Evolutionary conservation across 2,888 invertebrate genomes (phyloP).

Genomic region (Cyclophora albipunctata): DNA sequence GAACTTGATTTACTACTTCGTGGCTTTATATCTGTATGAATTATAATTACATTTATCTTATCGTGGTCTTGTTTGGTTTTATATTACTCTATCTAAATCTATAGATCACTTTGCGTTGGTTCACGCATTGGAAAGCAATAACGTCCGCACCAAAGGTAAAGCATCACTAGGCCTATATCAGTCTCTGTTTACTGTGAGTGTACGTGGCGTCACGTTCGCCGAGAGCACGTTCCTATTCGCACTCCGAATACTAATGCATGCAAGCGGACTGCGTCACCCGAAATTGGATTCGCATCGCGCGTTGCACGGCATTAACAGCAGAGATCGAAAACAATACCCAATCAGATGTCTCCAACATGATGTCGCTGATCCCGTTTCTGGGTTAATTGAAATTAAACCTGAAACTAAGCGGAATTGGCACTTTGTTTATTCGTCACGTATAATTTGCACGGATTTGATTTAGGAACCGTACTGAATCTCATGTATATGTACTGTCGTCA

Average conservation of each 20-base stretch:
- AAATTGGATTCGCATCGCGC: constrained; percentile 61
- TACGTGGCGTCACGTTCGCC: constrained; percentile 48
- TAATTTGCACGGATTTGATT: constrained; percentile 1
- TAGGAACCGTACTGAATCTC: not conserved
- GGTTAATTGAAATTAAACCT: too few species aligned
- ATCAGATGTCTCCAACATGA: constrained; percentile 37
- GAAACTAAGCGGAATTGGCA: too few species aligned
- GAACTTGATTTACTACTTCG: constrained; percentile 2
- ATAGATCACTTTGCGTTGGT: too few species aligned
- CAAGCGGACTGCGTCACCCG: constrained; percentile 27
- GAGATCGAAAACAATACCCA: constrained; percentile 56
- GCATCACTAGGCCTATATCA: constrained; percentile 39
- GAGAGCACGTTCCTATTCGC: constrained; percentile 44
- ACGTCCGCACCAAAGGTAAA: constrained; percentile 25
- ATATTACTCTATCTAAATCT: too few species aligned
- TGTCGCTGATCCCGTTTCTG: too few species aligned
- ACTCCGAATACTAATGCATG: constrained; percentile 53
- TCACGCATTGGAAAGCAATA: constrained; percentile 27
- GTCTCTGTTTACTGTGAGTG: constrained; percentile 53
- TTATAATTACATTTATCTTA: too few species aligned
- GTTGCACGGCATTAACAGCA: constrained; percentile 46
- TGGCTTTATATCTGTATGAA: too few species aligned
- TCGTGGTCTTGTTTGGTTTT: too few species aligned
- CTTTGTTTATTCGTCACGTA: constrained; percentile 2
- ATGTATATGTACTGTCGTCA: too few species aligned